Conservation (phyloP, 2,797 vertebrate species). For the Anabacerthia variegaticeps region DNA sequence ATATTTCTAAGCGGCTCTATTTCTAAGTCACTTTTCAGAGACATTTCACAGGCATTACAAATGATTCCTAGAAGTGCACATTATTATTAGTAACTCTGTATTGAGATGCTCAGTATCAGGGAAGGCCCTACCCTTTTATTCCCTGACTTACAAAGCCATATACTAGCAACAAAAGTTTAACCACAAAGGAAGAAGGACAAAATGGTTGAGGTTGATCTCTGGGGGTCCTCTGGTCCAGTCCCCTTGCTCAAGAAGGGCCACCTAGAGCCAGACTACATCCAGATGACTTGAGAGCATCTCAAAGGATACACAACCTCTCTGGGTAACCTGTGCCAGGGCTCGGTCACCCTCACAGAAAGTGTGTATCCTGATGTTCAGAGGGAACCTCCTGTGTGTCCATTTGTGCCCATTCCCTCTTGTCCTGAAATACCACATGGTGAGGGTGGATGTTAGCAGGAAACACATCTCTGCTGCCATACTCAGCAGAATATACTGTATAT, state of each 20-base stretch:
- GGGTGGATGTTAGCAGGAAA: background rate
- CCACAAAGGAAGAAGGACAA: background rate
- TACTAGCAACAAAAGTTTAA: background rate
- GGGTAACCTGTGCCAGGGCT: background rate
- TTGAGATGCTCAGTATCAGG: background rate
- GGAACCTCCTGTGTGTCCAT: background rate
- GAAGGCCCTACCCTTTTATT: background rate
- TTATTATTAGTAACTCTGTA: background rate
- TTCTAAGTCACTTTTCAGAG: background rate
- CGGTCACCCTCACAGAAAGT: fast-evolving
- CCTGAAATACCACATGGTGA: background rate
- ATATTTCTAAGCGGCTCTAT: background rate
- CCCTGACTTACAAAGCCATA: background rate
- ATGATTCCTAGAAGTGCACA: background rate
- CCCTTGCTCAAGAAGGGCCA: background rate
- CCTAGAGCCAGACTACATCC: background rate
- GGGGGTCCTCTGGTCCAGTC: background rate
- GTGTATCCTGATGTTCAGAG: background rate
- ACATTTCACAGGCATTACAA: background rate
- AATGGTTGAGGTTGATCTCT: background rate
- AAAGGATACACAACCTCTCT: background rate
- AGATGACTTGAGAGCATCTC: background rate
- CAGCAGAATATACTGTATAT: background rate
- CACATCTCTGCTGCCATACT: background rate
- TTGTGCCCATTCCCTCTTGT: background rate